A percentile compares a stretch with the other conserved stretches of the same genome.
These are phyloP conservation scores for Ptychobarbus kaznakovi DNA, from an alignment of 2,797 vertebrate genomes.

Conservation along the genomic window DNA sequence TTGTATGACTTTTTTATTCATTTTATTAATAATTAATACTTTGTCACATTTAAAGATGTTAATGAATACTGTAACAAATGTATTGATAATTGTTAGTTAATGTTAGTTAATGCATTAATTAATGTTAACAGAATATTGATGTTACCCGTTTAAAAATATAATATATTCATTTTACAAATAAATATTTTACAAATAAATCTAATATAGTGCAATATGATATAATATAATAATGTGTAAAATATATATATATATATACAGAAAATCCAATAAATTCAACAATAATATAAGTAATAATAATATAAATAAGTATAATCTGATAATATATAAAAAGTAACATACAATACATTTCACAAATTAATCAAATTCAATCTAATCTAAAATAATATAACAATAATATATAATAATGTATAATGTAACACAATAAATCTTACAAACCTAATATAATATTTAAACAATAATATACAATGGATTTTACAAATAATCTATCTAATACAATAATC, in stretches of 20 bases:
- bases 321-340: not conserved
- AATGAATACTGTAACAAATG: not conserved
- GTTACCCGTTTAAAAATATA: too few relatives aligned
- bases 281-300: too few relatives aligned
- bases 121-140: too few relatives aligned
- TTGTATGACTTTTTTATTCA: too few relatives aligned
- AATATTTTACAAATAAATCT: too few relatives aligned
- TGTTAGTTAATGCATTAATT: too few relatives aligned
- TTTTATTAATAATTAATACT: too few relatives aligned
- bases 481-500: not conserved
- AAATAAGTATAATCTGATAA: not conserved
- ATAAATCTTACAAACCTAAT: not conserved
- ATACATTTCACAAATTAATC: not conserved
- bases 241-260: not conserved
- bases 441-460: not conserved
- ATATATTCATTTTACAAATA: not conserved
- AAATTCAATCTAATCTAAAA: not conserved
- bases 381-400: not conserved
- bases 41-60: not conserved
- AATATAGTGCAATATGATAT: too few relatives aligned
- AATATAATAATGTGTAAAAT: too few relatives aligned
- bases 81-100: too few relatives aligned
- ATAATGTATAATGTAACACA: too few relatives aligned
- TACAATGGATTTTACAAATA: not conserved
- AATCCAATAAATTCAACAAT: not conserved